Conservation (phyloP, 2,797 vertebrate species). For the Eidolon dupreanum region DNA sequence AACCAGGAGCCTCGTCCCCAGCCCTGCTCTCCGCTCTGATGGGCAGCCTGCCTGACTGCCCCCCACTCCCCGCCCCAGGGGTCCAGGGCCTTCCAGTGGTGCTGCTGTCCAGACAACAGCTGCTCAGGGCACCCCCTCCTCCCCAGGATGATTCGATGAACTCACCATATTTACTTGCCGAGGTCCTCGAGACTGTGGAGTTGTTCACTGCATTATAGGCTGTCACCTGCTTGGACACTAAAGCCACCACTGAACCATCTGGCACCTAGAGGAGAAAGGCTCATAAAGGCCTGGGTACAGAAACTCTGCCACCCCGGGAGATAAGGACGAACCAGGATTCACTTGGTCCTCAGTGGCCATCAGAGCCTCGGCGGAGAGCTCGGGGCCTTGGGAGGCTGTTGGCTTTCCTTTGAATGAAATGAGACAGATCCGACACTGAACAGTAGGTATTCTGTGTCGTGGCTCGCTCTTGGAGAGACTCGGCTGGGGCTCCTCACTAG, state of each 20-base stretch:
- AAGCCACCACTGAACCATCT: constrained; percentile 95
- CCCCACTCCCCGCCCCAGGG: accelerated
- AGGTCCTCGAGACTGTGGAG: constrained; percentile 97
- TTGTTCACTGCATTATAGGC: constrained; percentile 99
- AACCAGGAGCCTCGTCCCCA: not conserved
- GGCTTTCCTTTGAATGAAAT: not conserved
- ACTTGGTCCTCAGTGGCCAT: not conserved
- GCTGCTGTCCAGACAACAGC: accelerated
- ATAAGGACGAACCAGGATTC: not conserved
- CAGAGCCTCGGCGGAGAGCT: not conserved
- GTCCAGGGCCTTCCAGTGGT: accelerated
- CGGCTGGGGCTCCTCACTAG: not conserved
- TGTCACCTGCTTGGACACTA: constrained; percentile 98
- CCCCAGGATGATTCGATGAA: accelerated
- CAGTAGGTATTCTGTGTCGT: accelerated
- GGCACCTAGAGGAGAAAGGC: constrained; percentile 88
- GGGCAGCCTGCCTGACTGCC: not conserved
- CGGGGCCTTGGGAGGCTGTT: not conserved
- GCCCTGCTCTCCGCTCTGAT: accelerated
- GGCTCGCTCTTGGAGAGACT: not conserved
- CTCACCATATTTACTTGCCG: constrained; percentile 98
- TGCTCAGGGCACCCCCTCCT: not conserved
- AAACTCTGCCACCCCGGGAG: not conserved
- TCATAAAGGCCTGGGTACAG: not conserved
- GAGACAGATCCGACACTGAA: not conserved